phyloP scores from a whole-genome alignment of 2,888 invertebrate species.

The Lampropteryx suffumata region DNA sequence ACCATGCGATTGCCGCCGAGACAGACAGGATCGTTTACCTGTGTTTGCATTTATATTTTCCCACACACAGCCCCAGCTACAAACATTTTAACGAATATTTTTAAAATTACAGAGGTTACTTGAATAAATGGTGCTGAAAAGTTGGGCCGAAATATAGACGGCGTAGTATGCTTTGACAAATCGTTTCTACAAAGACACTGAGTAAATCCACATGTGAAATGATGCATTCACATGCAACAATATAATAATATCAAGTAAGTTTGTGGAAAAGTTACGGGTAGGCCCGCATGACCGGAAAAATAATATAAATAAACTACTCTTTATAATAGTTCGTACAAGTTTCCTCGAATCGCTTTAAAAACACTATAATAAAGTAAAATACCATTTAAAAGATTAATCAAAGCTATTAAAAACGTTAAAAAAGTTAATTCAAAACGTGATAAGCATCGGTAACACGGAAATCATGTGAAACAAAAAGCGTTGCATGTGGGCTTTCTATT shows the following conservation, averaged over 20 bases:
- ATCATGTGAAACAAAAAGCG: slow-evolving; percentile 40
- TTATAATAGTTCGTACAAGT: no score
- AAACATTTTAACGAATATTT: neutral
- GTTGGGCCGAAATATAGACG: no score
- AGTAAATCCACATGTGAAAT: no score
- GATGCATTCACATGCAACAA: no score
- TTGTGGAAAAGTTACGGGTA: no score
- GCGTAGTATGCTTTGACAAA: no score
- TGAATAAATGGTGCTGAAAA: no score
- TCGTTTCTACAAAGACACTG: no score
- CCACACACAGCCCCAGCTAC: neutral
- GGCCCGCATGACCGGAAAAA: no score
- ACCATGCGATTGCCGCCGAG: neutral
- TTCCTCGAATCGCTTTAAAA: slow-evolving; percentile 14
- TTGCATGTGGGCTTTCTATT: slow-evolving; percentile 50
- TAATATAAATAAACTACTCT: no score
- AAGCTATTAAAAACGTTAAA: slow-evolving; percentile 23
- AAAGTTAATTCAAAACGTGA: slow-evolving; percentile 38
- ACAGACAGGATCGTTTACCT: neutral
- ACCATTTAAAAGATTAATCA: slow-evolving; percentile 20
- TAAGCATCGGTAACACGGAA: slow-evolving; percentile 41
- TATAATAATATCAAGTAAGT: no score
- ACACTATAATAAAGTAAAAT: slow-evolving; percentile 14
- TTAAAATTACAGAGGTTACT: neutral
- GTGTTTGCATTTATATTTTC: neutral